Evolutionary conservation across 2,797 vertebrate genomes (phyloP).

Genomic region (Astyanax mexicanus): DNA sequence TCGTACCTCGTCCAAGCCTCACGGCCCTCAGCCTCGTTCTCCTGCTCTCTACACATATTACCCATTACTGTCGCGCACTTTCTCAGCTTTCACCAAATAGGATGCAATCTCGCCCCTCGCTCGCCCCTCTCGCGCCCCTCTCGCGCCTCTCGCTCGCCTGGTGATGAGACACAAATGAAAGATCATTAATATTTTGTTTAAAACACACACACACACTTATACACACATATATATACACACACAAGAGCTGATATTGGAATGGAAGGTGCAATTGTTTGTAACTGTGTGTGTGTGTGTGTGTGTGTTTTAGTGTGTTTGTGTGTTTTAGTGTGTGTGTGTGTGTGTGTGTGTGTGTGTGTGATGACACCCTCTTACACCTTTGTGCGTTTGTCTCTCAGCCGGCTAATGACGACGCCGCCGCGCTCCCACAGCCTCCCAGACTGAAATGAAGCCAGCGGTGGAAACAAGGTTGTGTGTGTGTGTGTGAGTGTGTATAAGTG

Average conservation of each 20-base stretch:
- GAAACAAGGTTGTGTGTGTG: slow-evolving; percentile 22
- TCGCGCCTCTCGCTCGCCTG: slow-evolving; percentile 79
- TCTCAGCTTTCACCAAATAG: slow-evolving; percentile 81
- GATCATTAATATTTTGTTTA: slow-evolving; percentile 86
- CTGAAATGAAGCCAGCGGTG: slow-evolving; percentile 52
- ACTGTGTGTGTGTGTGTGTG: slow-evolving; percentile 14
- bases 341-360: slow-evolving; percentile 22
- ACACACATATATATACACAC: neutral
- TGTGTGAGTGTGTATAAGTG: neutral
- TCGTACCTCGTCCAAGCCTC: slow-evolving; percentile 40
- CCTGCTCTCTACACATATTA: slow-evolving; percentile 81
- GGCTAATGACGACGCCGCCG: slow-evolving; percentile 53
- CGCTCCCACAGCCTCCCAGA: slow-evolving; percentile 47
- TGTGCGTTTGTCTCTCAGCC: slow-evolving; percentile 52
- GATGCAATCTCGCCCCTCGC: slow-evolving; percentile 86
- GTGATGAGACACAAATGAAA: slow-evolving; percentile 92
- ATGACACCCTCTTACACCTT: slow-evolving; percentile 54
- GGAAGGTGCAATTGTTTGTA: neutral
- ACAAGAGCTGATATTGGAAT: slow-evolving; percentile 35
- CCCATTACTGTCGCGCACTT: slow-evolving; percentile 92
- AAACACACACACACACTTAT: slow-evolving; percentile 58
- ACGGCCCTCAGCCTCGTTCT: slow-evolving; percentile 54
- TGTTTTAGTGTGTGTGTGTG: slow-evolving; percentile 29
- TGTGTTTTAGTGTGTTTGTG: slow-evolving; percentile 27
- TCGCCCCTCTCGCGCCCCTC: no score